These are phyloP conservation scores for Capreolus pygargus DNA, from an alignment of 2,113 vertebrate genomes.

Conservation along the genomic window DNA sequence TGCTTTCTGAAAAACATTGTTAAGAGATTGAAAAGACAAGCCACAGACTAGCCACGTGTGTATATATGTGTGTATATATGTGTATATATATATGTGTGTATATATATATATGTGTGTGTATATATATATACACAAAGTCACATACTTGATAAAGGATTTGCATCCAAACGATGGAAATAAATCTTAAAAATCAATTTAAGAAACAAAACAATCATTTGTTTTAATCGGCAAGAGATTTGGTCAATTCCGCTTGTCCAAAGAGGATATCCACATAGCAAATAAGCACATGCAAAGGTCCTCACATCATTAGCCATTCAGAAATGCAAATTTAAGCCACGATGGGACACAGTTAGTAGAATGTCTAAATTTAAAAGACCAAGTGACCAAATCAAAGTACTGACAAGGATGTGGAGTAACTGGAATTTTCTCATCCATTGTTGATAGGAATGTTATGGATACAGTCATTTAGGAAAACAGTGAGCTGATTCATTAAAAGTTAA, in stretches of 20 bases:
- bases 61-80: too few relatives aligned
- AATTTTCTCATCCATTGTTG: neutral
- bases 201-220: neutral
- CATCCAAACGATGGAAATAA: neutral
- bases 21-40: slow-evolving; percentile 19
- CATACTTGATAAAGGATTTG: neutral
- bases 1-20: neutral
- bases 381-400: neutral
- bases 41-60: neutral
- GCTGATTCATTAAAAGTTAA: neutral
- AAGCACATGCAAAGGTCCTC: neutral
- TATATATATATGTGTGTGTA: neutral
- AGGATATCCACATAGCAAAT: neutral
- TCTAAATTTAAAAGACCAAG: neutral
- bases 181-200: neutral
- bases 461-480: neutral
- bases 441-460: neutral
- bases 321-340: neutral
- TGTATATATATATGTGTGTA: neutral
- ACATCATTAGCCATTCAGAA: neutral
- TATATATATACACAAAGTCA: neutral
- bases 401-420: neutral
- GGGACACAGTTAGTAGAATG: neutral
- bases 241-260: neutral
- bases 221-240: neutral